Evolutionary conservation across 2,113 vertebrate genomes (phyloP).

Genomic region (Piprites chloris): DNA sequence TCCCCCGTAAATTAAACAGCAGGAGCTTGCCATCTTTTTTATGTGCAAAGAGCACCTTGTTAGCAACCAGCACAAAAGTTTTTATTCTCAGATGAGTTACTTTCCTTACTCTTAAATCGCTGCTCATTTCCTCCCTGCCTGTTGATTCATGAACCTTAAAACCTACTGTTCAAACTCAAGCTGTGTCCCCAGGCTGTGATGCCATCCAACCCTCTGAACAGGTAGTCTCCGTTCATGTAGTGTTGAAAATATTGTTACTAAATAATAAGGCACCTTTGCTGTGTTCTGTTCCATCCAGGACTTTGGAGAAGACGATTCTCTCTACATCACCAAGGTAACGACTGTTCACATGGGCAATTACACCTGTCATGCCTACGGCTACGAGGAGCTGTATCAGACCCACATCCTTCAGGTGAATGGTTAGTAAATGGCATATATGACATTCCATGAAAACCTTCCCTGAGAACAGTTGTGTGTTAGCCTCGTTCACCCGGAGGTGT

Average conservation of each 20-base stretch:
- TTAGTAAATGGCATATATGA: constrained; percentile 86
- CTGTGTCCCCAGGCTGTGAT: neutral
- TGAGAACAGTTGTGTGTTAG: neutral
- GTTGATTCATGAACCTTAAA: constrained; percentile 9
- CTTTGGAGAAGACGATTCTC: constrained; percentile 93
- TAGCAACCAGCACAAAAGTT: constrained; percentile 33
- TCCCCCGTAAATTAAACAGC: constrained; percentile 25
- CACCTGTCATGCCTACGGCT: constrained; percentile 93
- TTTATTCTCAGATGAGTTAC: neutral
- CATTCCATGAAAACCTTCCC: constrained; percentile 42
- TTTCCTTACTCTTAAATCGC: constrained; percentile 16
- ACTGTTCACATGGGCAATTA: constrained; percentile 98
- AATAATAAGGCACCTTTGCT: constrained; percentile 1
- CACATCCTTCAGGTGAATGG: constrained; percentile 99
- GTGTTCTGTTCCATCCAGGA: constrained; percentile 78
- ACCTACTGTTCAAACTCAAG: neutral
- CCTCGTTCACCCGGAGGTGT: neutral
- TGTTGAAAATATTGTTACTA: neutral
- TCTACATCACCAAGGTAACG: constrained; percentile 98
- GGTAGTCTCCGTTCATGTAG: neutral
- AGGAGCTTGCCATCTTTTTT: constrained; percentile 7
- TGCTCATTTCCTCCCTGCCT: neutral
- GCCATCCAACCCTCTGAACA: neutral
- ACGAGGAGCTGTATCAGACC: constrained; percentile 91
- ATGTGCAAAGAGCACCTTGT: neutral